A percentile compares a stretch with the other conserved stretches of the same genome.
phyloP scores from a whole-genome alignment of 2,113 vertebrate genomes.

The Ophiodon elongatus region DNA sequence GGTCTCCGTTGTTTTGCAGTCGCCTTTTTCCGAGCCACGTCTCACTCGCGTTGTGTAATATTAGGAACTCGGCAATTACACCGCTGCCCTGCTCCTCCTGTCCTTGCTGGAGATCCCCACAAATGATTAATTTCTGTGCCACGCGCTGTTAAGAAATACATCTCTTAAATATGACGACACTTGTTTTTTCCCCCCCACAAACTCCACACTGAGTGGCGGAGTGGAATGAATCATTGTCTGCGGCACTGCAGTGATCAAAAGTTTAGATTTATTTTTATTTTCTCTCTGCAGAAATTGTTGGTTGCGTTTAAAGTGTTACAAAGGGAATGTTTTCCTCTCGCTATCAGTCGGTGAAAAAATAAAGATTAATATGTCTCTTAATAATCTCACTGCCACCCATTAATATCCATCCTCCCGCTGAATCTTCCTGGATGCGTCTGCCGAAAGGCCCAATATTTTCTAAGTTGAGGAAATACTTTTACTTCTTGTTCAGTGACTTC shows the following conservation, averaged over 20 bases:
- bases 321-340: background rate
- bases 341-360: background rate
- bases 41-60: background rate
- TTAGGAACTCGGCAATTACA: constrained; percentile 13
- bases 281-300: background rate
- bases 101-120: background rate
- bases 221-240: background rate
- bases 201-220: background rate
- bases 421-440: background rate
- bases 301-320: background rate
- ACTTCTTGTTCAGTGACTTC: background rate
- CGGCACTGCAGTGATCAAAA: no score
- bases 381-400: background rate
- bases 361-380: background rate
- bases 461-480: background rate
- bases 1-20: background rate
- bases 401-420: constrained; percentile 1
- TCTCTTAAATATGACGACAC: background rate
- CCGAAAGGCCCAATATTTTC: background rate
- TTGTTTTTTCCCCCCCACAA: background rate
- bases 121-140: constrained; percentile 14
- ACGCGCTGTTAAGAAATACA: background rate
- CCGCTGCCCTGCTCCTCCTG: background rate
- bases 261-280: no score
- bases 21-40: background rate